phyloP scores from a whole-genome alignment of 2,797 vertebrate species.

The Esox masquinongy region DNA sequence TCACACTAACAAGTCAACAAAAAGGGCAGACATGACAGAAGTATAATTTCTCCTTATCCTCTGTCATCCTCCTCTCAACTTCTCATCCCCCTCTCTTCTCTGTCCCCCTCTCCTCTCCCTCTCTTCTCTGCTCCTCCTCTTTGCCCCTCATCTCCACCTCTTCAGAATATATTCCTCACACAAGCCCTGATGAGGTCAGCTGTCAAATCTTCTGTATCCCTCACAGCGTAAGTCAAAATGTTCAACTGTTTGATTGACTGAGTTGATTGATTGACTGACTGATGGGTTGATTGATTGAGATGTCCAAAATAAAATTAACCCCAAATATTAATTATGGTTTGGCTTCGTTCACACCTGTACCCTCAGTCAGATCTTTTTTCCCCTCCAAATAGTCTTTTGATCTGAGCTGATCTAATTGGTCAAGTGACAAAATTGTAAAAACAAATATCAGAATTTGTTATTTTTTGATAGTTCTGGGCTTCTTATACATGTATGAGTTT shows the following conservation, averaged over 20 bases:
- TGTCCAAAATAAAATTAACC: neutral
- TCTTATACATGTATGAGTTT: neutral
- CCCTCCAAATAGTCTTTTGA: too few species aligned
- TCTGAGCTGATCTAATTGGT: too few species aligned
- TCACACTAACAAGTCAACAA: neutral
- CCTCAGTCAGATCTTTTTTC: too few species aligned
- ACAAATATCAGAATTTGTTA: too few species aligned
- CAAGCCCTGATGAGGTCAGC: conserved; percentile 90
- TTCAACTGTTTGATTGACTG: neutral
- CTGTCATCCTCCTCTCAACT: neutral
- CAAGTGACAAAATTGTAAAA: too few species aligned
- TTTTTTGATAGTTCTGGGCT: neutral
- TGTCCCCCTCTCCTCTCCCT: too few species aligned
- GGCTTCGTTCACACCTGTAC: too few species aligned
- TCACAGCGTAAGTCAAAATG: conserved; percentile 84
- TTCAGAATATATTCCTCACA: conserved; percentile 90
- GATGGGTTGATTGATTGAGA: neutral
- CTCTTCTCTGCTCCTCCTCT: conserved; percentile 10
- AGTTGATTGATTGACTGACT: too few species aligned
- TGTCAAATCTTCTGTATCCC: conserved; percentile 94
- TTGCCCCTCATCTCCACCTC: neutral
- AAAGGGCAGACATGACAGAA: neutral
- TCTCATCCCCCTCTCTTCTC: neutral
- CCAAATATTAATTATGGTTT: neutral
- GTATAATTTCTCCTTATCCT: neutral